Evolutionary conservation across 2,888 invertebrate genomes (phyloP).

Genomic region (Caenorhabditis angaria): DNA sequence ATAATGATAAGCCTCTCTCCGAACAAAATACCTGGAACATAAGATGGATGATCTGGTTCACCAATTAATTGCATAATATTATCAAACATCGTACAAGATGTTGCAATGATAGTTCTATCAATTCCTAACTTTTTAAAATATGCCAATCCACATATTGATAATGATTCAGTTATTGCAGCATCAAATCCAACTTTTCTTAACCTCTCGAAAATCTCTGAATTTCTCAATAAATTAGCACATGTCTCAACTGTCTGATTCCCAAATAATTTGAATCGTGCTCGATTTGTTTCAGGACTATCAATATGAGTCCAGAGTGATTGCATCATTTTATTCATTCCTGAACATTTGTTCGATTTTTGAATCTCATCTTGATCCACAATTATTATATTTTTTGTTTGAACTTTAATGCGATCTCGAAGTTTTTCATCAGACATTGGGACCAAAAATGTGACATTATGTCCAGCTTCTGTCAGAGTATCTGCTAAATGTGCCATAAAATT

Average conservation of each 20-base stretch:
- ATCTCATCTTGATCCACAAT: not conserved
- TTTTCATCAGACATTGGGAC: too few relatives aligned
- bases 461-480: too few relatives aligned
- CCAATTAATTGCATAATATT: not conserved
- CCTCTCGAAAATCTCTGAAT: not conserved
- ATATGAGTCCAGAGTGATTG: not conserved
- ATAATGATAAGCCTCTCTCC: too few relatives aligned
- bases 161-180: constrained; percentile 5
- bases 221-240: not conserved
- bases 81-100: not conserved
- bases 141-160: constrained; percentile 9
- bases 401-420: too few relatives aligned
- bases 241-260: not conserved
- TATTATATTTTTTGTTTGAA: not conserved
- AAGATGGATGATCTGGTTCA: not conserved
- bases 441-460: too few relatives aligned
- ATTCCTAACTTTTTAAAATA: constrained; percentile 7
- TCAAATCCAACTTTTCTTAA: not conserved
- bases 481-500: too few relatives aligned
- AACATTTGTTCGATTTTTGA: not conserved
- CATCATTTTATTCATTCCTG: not conserved
- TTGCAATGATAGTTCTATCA: constrained; percentile 9
- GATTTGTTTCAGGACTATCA: not conserved
- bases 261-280: not conserved
- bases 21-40: constrained; percentile 14